phyloP scores from a whole-genome alignment of 2,797 vertebrate species.

The Danionella dracula region DNA sequence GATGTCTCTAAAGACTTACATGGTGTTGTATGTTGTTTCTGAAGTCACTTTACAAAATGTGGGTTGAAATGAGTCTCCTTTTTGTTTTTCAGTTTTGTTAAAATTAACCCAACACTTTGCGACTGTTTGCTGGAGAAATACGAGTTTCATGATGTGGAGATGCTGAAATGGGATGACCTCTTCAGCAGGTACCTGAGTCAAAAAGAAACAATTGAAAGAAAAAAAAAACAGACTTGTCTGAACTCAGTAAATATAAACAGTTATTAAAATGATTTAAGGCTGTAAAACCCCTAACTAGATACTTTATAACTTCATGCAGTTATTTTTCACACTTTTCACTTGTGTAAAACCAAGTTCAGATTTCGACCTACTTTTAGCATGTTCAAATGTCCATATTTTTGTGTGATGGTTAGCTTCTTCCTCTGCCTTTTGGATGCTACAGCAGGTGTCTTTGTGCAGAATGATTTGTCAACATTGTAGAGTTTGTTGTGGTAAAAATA shows the following conservation, averaged over 20 bases:
- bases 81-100: conserved; percentile 74
- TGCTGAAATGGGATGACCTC: conserved; percentile 90
- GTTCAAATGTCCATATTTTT: no score
- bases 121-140: conserved; percentile 89
- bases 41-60: not conserved
- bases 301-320: no score
- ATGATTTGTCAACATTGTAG: no score
- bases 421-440: no score
- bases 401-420: no score
- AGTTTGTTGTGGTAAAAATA: no score
- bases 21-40: not conserved
- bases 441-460: no score
- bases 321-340: no score
- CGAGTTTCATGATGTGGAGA: conserved; percentile 78
- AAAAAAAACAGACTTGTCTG: not conserved
- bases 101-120: conserved; percentile 80
- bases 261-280: not conserved
- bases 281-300: not conserved
- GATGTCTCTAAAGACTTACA: no score
- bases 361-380: no score
- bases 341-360: no score
- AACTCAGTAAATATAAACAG: no score
- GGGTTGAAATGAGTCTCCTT: not conserved
- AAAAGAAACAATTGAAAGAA: not conserved
- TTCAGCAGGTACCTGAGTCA: conserved; percentile 76